Evolutionary conservation across 2,888 invertebrate genomes (phyloP), one percentile per base, ranked within the genome.

Genomic region (Elmis aenea): DNA sequence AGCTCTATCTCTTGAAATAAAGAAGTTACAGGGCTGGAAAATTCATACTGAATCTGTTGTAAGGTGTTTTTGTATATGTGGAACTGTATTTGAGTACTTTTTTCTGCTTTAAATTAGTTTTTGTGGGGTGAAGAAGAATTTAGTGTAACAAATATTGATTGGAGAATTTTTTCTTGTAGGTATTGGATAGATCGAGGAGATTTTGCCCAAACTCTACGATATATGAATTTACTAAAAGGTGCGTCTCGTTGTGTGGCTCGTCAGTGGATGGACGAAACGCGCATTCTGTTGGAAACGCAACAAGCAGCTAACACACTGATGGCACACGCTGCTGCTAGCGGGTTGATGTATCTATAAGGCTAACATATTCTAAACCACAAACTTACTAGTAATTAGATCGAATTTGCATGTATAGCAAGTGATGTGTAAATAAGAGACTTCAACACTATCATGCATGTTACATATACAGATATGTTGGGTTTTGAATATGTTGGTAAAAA

Each of bases 181-280:
- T 89, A 85, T 64, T 92, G 85, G 79, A 66, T 96, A 37, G 85
- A 93, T 50, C 79, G 83, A 33, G 91, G 89, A n/a, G 86, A 96
- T 61, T 74, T 96, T 48, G 80, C 83, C 33, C 79, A 82, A 65
- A 87, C 94, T 0, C 69, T 96, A 5, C 80, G 83, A 35, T 94
- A 92, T 67, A 85, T 91, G 73, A 85, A 85, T 59, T 76, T 92
- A 13, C 70, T 97, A 40, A 74, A 82, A 55, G 96, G 96, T n/a
- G 93, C 93, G 18, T 81, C 97, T 0, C 75, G 85, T 2, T 76
- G 78, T 32, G 81, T 94, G 1, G 89, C 95, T 0, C 68, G 72
- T 23, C 84, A 89, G 46, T 97, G 96, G 96, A 78, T 90, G 62
- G 76, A 82, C 35, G 92, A 91, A 55, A 81, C 90, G 0, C 76